These are phyloP conservation scores for Progne subis DNA, from an alignment of 2,113 vertebrate species.

Conservation along the genomic window DNA sequence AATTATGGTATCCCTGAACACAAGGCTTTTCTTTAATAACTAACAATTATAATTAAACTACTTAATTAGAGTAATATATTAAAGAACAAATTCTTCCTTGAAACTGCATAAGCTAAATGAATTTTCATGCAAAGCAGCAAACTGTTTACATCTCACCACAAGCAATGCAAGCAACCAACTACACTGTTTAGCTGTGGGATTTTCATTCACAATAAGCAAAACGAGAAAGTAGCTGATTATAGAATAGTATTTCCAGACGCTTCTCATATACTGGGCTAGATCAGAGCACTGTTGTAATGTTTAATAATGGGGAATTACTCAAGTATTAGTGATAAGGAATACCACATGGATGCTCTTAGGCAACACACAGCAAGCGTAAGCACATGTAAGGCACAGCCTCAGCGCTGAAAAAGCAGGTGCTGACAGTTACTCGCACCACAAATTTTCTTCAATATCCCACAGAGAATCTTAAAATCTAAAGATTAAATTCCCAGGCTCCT, in stretches of 20 bases:
- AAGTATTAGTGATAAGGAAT: not conserved
- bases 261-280: not conserved
- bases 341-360: not conserved
- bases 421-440: not conserved
- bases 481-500: not conserved
- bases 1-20: not conserved
- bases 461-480: not conserved
- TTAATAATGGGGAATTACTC: not conserved
- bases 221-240: not conserved
- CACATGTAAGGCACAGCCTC: not conserved
- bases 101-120: not conserved
- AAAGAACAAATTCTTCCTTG: not conserved
- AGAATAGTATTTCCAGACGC: not conserved
- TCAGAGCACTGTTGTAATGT: not conserved
- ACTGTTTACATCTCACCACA: not conserved
- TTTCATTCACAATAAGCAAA: not conserved
- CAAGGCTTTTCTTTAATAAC: not conserved
- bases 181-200: not conserved
- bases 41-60: not conserved
- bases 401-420: not conserved
- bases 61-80: not conserved
- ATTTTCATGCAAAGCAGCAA: not conserved
- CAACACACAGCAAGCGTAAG: not conserved
- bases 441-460: not conserved
- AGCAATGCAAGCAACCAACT: not conserved